Evolutionary conservation across 2,113 vertebrate genomes (phyloP).

Genomic region (Sturnira hondurensis): DNA sequence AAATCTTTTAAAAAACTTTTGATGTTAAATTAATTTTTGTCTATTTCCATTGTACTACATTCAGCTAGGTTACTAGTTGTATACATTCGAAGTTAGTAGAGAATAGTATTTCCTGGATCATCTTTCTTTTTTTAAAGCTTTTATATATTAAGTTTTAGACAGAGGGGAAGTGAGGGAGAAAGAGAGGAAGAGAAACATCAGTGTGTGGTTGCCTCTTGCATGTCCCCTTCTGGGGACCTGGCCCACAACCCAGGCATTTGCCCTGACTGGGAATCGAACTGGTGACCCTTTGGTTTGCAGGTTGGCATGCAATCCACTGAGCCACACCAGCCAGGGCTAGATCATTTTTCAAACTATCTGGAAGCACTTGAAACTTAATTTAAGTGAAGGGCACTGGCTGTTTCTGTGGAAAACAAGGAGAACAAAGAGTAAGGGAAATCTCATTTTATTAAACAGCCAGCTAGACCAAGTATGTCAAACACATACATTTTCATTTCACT

Average conservation of each 20-base stretch:
- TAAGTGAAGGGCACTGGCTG: conserved; percentile 66
- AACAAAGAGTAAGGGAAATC: conserved; percentile 67
- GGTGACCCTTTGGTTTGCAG: no score
- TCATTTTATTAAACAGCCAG: conserved; percentile 75
- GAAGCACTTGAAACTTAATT: conserved; percentile 59
- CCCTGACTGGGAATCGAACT: no score
- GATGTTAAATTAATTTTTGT: conserved; percentile 76
- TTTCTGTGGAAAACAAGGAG: conserved; percentile 69
- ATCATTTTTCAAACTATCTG: conserved; percentile 55
- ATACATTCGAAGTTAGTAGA: conserved; percentile 62
- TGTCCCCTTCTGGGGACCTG: no score
- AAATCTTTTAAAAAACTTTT: conserved; percentile 31
- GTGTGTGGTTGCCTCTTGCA: no score
- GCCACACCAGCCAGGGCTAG: background rate
- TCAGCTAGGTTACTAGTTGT: conserved; percentile 52
- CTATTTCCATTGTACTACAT: conserved; percentile 65
- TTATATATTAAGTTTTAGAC: no score
- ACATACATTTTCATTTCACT: conserved; percentile 80
- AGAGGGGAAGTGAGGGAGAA: no score
- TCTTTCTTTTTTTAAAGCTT: background rate
- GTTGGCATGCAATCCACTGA: no score
- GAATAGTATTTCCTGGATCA: conserved; percentile 52
- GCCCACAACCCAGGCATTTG: no score
- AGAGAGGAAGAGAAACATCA: no score
- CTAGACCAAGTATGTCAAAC: conserved; percentile 72